A percentile compares a stretch with the other conserved stretches of the same genome.
Evolutionary conservation across 1,140 invertebrate species (phyloP).

Genomic region (Leptinotarsa lineolata): DNA sequence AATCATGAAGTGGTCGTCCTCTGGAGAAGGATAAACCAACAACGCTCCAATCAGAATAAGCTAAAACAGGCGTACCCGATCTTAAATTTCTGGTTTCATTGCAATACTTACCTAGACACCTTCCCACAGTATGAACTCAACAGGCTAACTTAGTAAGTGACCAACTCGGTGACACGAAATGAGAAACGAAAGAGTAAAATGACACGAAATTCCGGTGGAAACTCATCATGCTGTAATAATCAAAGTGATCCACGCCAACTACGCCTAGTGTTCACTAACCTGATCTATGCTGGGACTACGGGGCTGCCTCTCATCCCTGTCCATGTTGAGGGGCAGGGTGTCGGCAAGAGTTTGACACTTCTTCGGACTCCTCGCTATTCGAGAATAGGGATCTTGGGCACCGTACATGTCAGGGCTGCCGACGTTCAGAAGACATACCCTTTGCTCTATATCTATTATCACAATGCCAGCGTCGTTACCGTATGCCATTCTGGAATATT

Average conservation of each 20-base stretch:
- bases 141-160: slow-evolving; percentile 16
- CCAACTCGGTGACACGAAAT: slow-evolving; percentile 1
- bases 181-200: slow-evolving; percentile 4
- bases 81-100: too few relatives aligned
- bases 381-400: slow-evolving; percentile 83
- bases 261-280: slow-evolving; percentile 64
- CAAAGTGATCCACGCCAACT: background rate
- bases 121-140: slow-evolving; percentile 17
- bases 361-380: slow-evolving; percentile 83
- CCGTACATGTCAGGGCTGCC: slow-evolving; percentile 87
- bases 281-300: slow-evolving; percentile 90
- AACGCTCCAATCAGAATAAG: too few relatives aligned
- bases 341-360: slow-evolving; percentile 52
- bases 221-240: slow-evolving; percentile 16
- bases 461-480: slow-evolving; percentile 94
- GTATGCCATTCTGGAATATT: slow-evolving; percentile 83
- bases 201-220: background rate
- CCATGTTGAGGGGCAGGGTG: slow-evolving; percentile 41
- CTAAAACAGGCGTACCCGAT: too few relatives aligned
- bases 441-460: slow-evolving; percentile 92
- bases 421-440: slow-evolving; percentile 84
- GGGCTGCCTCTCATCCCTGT: slow-evolving; percentile 69
- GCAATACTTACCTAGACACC: too few relatives aligned
- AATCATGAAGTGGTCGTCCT: too few relatives aligned
- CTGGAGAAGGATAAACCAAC: too few relatives aligned